Conservation (phyloP, 2,797 vertebrate genomes). For the Heteromormyrus szaboi region DNA sequence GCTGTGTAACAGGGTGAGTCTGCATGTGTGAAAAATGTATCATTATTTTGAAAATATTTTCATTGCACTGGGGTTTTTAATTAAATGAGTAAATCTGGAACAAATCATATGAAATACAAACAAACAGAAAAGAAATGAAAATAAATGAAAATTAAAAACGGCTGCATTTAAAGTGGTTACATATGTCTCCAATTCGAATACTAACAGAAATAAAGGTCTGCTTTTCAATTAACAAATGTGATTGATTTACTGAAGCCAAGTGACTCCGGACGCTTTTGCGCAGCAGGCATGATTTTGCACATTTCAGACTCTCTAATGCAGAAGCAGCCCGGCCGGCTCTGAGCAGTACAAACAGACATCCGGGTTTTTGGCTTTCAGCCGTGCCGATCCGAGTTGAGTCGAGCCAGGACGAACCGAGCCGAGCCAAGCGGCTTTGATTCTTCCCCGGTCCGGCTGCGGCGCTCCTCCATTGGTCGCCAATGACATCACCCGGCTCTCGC, state of each 20-base stretch:
- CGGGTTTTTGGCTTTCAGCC: conserved; percentile 1
- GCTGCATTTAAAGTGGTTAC: not conserved
- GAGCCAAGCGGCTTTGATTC: conserved; percentile 47
- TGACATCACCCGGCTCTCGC: conserved; percentile 75
- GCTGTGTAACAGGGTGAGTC: not conserved
- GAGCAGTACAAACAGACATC: not conserved
- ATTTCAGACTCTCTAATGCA: not conserved
- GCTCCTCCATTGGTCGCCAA: conserved; percentile 75
- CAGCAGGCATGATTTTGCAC: not conserved
- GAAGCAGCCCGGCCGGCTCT: not conserved
- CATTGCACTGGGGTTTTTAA: not conserved
- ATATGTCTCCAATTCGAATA: not conserved
- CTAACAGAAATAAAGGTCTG: not conserved
- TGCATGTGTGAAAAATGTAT: not conserved
- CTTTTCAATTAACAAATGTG: not conserved
- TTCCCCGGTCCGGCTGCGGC: conserved; percentile 49
- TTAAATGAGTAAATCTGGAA: not conserved
- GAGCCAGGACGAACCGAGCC: not conserved
- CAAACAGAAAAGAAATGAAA: not conserved
- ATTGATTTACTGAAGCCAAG: not conserved
- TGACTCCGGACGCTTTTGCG: not conserved
- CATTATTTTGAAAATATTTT: conserved; percentile 4
- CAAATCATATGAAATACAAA: not conserved
- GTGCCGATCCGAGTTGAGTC: not conserved
- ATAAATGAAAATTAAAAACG: not conserved